Conservation (phyloP, 2,888 invertebrate species). For the Cactoblastis cactorum region DNA sequence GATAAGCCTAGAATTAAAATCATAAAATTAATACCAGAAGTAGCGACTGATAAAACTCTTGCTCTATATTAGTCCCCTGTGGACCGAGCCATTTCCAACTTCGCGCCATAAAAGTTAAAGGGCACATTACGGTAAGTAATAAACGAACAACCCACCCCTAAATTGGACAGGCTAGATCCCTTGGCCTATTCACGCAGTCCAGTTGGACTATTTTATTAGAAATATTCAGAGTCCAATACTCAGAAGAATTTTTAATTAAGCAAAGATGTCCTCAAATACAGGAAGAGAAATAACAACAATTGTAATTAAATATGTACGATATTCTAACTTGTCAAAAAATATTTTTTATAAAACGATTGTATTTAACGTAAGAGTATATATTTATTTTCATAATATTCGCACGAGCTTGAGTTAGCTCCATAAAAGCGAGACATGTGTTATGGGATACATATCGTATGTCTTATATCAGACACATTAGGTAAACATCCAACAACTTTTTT, state of each 20-base stretch:
- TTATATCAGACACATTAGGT: too few species aligned
- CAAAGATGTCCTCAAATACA: neutral
- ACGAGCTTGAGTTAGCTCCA: too few species aligned
- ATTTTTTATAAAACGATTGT: too few species aligned
- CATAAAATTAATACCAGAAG: slow-evolving; percentile 57
- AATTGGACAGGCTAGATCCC: slow-evolving; percentile 52
- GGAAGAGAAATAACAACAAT: too few species aligned
- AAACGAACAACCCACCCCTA: slow-evolving; percentile 66
- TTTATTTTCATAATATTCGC: too few species aligned
- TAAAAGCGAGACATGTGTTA: too few species aligned
- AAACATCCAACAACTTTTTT: too few species aligned
- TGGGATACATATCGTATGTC: too few species aligned
- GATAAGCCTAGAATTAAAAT: slow-evolving; percentile 21
- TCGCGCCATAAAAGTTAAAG: slow-evolving; percentile 75
- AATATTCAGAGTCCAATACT: neutral
- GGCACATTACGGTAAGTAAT: slow-evolving; percentile 75
- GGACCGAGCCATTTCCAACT: slow-evolving; percentile 62
- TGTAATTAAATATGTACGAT: too few species aligned
- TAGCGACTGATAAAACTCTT: slow-evolving; percentile 61
- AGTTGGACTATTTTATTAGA: slow-evolving; percentile 19
- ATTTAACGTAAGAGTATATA: too few species aligned
- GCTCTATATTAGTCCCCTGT: slow-evolving; percentile 62
- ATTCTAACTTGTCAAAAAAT: too few species aligned
- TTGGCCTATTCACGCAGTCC: slow-evolving; percentile 52
- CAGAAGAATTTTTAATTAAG: neutral